Evolutionary conservation across 2,797 vertebrate species (phyloP).

Genomic region (Phrynocephalus guinanensis): DNA sequence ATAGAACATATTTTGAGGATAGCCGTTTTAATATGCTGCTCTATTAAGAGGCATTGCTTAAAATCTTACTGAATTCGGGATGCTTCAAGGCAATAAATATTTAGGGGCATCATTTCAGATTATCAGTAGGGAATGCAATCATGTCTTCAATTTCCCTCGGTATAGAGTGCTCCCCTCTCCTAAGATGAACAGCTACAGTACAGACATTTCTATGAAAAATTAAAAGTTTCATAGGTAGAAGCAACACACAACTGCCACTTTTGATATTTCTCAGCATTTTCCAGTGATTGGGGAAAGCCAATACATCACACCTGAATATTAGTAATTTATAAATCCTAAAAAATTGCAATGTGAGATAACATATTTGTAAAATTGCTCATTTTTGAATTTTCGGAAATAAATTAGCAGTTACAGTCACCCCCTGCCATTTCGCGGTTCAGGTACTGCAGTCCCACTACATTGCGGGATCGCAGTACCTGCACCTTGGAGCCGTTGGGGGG

Average conservation of each 20-base stretch:
- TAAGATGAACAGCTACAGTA: not conserved
- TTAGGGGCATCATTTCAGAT: not conserved
- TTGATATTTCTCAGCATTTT: not conserved
- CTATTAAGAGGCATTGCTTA: not conserved
- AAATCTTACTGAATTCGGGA: not conserved
- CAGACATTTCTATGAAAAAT: constrained; percentile 25
- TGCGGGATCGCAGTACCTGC: no score
- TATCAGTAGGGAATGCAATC: not conserved
- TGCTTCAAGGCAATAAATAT: not conserved
- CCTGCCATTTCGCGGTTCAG: no score
- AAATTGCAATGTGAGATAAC: no score
- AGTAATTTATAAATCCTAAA: no score
- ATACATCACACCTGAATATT: no score
- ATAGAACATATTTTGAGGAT: not conserved
- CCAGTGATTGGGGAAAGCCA: no score
- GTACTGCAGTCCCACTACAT: no score
- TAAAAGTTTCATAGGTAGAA: constrained; percentile 1
- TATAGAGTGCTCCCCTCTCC: not conserved
- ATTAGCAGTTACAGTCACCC: no score
- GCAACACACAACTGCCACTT: not conserved
- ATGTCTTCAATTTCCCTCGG: not conserved
- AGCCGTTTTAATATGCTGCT: not conserved
- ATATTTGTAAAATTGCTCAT: no score
- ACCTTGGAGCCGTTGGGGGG: no score
- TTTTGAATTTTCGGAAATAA: no score